A percentile compares a stretch with the other conserved stretches of the same genome.
Conservation (phyloP, 2,888 invertebrate species). For the Drosophila lutescens region DNA sequence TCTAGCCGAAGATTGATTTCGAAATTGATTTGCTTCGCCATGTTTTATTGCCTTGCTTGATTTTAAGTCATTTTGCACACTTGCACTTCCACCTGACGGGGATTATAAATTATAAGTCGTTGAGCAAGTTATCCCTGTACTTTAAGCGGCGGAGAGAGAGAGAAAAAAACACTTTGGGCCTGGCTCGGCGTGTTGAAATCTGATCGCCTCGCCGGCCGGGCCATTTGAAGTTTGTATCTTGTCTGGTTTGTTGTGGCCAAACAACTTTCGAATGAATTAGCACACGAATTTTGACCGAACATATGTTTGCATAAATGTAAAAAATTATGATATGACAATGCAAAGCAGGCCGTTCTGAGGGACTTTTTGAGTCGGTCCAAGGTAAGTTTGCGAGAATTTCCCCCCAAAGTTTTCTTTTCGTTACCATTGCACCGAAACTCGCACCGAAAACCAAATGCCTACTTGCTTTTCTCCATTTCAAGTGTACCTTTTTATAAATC, state of each 20-base stretch:
- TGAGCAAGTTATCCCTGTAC: constrained; percentile 32
- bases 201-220: constrained; percentile 43
- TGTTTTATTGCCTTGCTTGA: constrained; percentile 8
- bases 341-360: constrained; percentile 60
- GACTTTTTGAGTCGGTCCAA: constrained; percentile 61
- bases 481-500: background rate
- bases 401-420: constrained; percentile 47
- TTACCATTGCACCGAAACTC: constrained; percentile 70
- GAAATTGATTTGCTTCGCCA: constrained; percentile 28
- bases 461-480: constrained; percentile 23
- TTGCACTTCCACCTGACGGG: constrained; percentile 45
- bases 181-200: constrained; percentile 47
- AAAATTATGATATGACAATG: constrained; percentile 46
- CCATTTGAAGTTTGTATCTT: constrained; percentile 37
- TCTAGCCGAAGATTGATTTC: constrained; percentile 38
- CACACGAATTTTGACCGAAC: constrained; percentile 48
- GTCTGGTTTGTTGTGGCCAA: constrained; percentile 46
- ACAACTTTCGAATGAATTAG: constrained; percentile 63
- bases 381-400: constrained; percentile 77
- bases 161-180: constrained; percentile 3
- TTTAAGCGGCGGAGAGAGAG: background rate
- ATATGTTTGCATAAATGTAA: constrained; percentile 34
- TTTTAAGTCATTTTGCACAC: constrained; percentile 32
- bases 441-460: constrained; percentile 60
- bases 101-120: constrained; percentile 23